Base-by-base conservation (phyloP, 2,797 vertebrate species). In the Syngnathus acus region DNA sequence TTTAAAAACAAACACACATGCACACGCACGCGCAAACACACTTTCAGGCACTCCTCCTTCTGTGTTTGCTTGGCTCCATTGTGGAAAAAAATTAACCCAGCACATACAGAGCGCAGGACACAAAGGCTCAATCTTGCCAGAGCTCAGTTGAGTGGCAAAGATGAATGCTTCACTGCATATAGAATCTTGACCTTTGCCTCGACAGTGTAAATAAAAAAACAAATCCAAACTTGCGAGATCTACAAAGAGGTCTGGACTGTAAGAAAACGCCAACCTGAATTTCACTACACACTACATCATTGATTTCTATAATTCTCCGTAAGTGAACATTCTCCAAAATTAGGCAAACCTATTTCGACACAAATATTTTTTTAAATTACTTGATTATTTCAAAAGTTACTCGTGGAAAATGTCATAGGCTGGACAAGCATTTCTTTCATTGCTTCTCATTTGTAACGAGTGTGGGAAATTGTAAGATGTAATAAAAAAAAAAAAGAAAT, bases 51-150 rank as follows among this genome's bases (percentile, higher is more conserved):
- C 75, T 78, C 72, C 72, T 71, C 73, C 69, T 83, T 42, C 72
- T 76, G 75, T 79, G 73, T 85, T 88, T 86, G 78, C 64, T 80
- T 73, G 70, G 76, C 73, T 74, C 82, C 79, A 82, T 90, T 92
- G 87, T 90, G 81, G 82, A 77, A 71, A 62, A 32, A 67, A 79
- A 87, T 87, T 73, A 85, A 84, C 76, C 84, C 76, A 65, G 78
- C 77, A 72, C 73, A 75, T 68, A 71, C 62, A 76, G 59, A 71
- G 67, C 75, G 59, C 69, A 75, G 72, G 77, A 79, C 80, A 84
- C 54, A 89, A 89, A 90, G 82, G 86, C 85, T 86, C 85, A 80
- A 88, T 90, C 83, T 87, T 85, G 83, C 75, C 82, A 87, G 84
- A 87, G 84, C 82, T 82, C 79, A 84, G 81, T 84, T 82, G 86